Evolutionary conservation across 2,113 vertebrate species (phyloP).

Genomic region (Carlito syrichta): DNA sequence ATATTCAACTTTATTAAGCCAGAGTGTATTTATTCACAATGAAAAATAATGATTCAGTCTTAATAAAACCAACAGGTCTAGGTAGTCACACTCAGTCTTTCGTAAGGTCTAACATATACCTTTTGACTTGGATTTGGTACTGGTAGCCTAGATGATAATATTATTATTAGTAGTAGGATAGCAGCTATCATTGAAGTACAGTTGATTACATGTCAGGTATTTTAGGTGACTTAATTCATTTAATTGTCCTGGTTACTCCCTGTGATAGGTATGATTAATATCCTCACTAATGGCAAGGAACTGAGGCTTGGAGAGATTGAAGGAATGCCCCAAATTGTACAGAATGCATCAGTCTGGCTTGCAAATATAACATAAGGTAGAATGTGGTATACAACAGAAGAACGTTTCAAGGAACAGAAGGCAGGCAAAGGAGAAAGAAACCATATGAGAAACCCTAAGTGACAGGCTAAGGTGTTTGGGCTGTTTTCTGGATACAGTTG

Average conservation of each 20-base stretch:
- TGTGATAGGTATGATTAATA: not conserved
- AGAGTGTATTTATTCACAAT: not conserved
- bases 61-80: not conserved
- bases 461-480: not conserved
- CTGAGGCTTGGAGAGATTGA: not conserved
- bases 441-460: fast-evolving
- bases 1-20: not conserved
- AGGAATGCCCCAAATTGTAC: not conserved
- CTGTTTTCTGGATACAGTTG: not conserved
- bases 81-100: not conserved
- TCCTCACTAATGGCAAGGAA: not conserved
- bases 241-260: not conserved
- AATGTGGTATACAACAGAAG: not conserved
- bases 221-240: not conserved
- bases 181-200: not conserved
- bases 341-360: not conserved
- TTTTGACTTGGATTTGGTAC: not conserved
- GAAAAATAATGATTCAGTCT: not conserved
- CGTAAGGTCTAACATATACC: not conserved
- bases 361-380: not conserved
- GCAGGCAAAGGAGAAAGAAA: not conserved
- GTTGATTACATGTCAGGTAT: not conserved
- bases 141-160: not conserved
- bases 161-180: not conserved
- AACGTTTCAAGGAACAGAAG: not conserved